phyloP scores from a whole-genome alignment of 2,888 invertebrate species.

The Nemurella pictetii region DNA sequence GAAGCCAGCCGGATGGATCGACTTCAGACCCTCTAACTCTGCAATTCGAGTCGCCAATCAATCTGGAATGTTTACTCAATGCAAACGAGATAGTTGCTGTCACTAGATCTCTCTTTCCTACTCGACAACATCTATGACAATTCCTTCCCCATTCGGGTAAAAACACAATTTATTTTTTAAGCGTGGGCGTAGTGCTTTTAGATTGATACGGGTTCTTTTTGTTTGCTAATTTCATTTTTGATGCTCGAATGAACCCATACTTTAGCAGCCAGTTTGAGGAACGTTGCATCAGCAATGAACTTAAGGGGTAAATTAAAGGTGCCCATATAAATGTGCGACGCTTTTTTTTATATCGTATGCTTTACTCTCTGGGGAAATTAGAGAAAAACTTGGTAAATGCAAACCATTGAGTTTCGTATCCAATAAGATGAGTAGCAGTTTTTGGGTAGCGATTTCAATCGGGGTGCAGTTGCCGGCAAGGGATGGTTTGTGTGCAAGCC shows the following conservation, averaged over 20 bases:
- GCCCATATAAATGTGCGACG: background rate
- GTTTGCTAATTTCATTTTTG: background rate
- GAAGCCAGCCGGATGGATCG: background rate
- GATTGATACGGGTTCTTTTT: background rate
- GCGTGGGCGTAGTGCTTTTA: too few species aligned
- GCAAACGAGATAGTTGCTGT: background rate
- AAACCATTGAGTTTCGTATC: background rate
- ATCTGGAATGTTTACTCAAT: background rate
- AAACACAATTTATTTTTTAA: background rate
- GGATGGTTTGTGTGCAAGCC: background rate
- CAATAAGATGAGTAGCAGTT: background rate
- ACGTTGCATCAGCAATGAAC: background rate
- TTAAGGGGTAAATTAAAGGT: background rate
- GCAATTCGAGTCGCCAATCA: background rate
- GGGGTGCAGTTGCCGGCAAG: background rate
- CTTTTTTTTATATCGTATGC: background rate
- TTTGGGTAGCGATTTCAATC: background rate
- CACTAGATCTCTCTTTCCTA: background rate
- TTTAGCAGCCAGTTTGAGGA: too few species aligned
- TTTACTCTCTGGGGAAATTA: conserved; percentile 4
- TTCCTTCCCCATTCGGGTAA: background rate
- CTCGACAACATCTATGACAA: background rate
- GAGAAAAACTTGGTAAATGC: background rate
- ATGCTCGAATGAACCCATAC: background rate
- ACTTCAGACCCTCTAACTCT: background rate